Percentiles rank a stretch among this genome's conserved stretches.
These are phyloP conservation scores for Monoplex corrugatus DNA, from an alignment of 2,888 invertebrate genomes.

Conservation along the genomic window DNA sequence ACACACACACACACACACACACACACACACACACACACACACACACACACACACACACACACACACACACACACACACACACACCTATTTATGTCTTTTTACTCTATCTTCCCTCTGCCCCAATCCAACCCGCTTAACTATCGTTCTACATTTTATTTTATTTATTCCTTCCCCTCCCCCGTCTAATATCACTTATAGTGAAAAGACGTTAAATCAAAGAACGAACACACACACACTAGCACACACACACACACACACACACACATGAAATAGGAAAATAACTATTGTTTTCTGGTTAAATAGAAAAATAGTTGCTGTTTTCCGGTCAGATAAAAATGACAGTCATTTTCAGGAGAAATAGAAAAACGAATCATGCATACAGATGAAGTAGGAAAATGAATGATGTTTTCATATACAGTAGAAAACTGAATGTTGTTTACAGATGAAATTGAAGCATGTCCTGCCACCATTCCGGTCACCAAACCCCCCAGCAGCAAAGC, in stretches of 20 bases:
- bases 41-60: constrained; percentile 18
- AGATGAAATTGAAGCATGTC: constrained; percentile 73
- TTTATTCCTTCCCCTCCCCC: too few relatives aligned
- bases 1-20: constrained; percentile 17
- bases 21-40: constrained; percentile 22
- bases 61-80: too few relatives aligned
- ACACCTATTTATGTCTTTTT: too few relatives aligned
- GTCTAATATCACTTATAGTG: too few relatives aligned
- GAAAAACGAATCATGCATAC: background rate
- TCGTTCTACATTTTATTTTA: too few relatives aligned
- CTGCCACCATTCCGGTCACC: constrained; percentile 73
- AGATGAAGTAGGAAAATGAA: background rate
- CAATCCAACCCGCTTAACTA: too few relatives aligned
- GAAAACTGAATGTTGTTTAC: constrained; percentile 27
- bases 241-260: constrained; percentile 22
- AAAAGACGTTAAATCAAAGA: too few relatives aligned
- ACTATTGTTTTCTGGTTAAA: background rate
- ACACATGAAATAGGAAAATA: background rate
- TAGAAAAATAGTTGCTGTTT: background rate
- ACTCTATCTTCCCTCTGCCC: too few relatives aligned
- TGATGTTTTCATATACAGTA: background rate
- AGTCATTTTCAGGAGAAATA: background rate
- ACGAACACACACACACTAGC: background rate
- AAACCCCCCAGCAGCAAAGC: constrained; percentile 79
- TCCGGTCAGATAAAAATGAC: too few relatives aligned